A percentile compares a stretch with the other conserved stretches of the same genome.
Conservation (phyloP, 2,888 invertebrate genomes). For the Minunthozetes semirufus region DNA sequence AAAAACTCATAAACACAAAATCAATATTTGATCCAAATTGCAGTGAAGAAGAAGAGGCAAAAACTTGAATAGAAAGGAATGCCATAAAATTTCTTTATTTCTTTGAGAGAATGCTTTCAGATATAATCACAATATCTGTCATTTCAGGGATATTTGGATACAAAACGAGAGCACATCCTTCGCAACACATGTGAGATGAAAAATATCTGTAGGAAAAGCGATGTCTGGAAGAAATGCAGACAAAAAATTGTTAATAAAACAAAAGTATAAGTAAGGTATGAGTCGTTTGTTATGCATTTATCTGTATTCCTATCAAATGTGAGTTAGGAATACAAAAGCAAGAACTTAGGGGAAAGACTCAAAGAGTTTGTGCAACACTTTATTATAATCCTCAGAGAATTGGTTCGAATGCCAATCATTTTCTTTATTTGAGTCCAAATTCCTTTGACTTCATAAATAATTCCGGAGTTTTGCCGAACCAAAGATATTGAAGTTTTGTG, state of each 20-base stretch:
- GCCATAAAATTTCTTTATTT: too few species aligned
- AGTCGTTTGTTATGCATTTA: background rate
- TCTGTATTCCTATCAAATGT: background rate
- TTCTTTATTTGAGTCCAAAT: constrained; percentile 14
- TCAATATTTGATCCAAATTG: too few species aligned
- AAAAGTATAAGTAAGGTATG: background rate
- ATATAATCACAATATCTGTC: too few species aligned
- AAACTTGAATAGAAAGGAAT: too few species aligned
- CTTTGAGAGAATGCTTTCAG: too few species aligned
- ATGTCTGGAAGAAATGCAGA: too few species aligned
- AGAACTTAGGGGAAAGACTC: background rate
- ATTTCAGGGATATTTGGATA: too few species aligned
- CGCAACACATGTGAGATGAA: too few species aligned
- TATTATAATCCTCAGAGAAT: constrained; percentile 18
- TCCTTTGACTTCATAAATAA: constrained; percentile 24
- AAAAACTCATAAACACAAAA: too few species aligned
- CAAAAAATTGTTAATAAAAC: background rate
- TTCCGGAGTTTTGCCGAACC: background rate
- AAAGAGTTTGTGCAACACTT: constrained; percentile 23
- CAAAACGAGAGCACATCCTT: too few species aligned
- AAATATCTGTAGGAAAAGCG: too few species aligned
- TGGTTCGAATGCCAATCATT: constrained; percentile 13
- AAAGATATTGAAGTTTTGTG: constrained; percentile 22
- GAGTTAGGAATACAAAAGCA: background rate
- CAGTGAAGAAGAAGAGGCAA: too few species aligned